Base-by-base conservation (phyloP, 2,797 vertebrate genomes). In the Enteromius mattozi region DNA sequence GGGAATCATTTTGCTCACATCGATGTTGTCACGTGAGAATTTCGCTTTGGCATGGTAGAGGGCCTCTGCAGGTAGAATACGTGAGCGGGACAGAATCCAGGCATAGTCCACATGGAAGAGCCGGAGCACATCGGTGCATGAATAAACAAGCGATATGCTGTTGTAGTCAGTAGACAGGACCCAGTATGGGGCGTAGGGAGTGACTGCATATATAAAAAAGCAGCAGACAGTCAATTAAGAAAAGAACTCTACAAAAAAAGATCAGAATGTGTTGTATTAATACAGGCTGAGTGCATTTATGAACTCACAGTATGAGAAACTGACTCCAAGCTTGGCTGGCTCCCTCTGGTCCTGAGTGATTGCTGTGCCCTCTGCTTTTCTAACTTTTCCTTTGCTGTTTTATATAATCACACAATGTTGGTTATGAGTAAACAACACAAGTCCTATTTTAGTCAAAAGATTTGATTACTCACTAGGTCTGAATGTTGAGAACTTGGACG, bases 241-340 rank as follows among this genome's bases (percentile, higher is more conserved):
- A 74, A 19, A 9, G 0, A 7, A 24, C n/a, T n/a, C 6, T 24
- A 37, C n/a, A 51, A 54, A 30, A 2, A 59, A 2, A 45, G 5
- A 61, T 74, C 47, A 17, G 8, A 79, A 47, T 21, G n/a, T 59
- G 47, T 16, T 9, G 4, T 70, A 12, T 37, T 8, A 42, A 59
- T 21, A 40, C 9, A 69, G 21, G 51, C 19, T 9, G 19, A 83
- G 4, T 10, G 51, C 14, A 47, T 2, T 19, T 14, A 61, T 49
- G 33, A 80, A 95, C 97, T 97, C 91, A 99, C 97, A 95, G 89
- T 94, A 95, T 17, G 93, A 97, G 89, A 96, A 97, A 89, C 96
- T 96, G 79, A 98, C 93, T 0, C 91, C 94, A n/a, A 99, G 90
- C 88, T 95, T 96, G 83, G 96, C 96, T 0, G 95, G 91, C 51